Evolutionary conservation across 2,113 vertebrate genomes (phyloP).

Genomic region (Conger conger): DNA sequence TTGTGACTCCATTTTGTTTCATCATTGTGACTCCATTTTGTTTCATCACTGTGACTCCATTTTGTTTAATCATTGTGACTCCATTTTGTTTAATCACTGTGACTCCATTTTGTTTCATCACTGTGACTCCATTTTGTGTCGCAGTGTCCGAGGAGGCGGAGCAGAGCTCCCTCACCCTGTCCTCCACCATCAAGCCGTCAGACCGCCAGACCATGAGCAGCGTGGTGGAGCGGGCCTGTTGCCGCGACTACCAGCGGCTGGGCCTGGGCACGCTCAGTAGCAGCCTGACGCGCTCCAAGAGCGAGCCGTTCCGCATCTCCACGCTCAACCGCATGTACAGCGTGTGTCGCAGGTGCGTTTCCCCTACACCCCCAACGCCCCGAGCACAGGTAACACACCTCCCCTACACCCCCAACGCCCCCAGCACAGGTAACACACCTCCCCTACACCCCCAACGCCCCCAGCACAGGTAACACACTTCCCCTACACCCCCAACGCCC

Average conservation of each 20-base stretch:
- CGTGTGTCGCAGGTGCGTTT: slow-evolving; percentile 85
- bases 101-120: too few relatives aligned
- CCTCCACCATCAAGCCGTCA: slow-evolving; percentile 80
- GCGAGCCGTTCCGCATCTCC: slow-evolving; percentile 91
- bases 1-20: background rate
- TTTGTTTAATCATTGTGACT: background rate
- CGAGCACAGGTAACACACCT: background rate
- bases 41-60: background rate
- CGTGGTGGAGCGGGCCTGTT: slow-evolving; percentile 90
- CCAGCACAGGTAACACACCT: slow-evolving; percentile 64
- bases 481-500: slow-evolving; percentile 47
- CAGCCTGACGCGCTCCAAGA: slow-evolving; percentile 93
- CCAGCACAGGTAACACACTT: slow-evolving; percentile 64
- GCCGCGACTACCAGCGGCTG: slow-evolving; percentile 93
- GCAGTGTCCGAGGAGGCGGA: slow-evolving; percentile 91
- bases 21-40: background rate
- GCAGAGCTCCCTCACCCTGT: slow-evolving; percentile 83
- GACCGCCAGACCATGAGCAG: slow-evolving; percentile 92
- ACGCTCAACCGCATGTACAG: slow-evolving; percentile 96
- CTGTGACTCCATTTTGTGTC: background rate
- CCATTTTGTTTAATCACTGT: background rate
- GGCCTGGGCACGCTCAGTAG: slow-evolving; percentile 95
- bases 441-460: slow-evolving; percentile 42
- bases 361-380: background rate
- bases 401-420: slow-evolving; percentile 43